A percentile compares a stretch with the other conserved stretches of the same genome.
Conservation (phyloP, 2,888 invertebrate species). For the Eulithis prunata region DNA sequence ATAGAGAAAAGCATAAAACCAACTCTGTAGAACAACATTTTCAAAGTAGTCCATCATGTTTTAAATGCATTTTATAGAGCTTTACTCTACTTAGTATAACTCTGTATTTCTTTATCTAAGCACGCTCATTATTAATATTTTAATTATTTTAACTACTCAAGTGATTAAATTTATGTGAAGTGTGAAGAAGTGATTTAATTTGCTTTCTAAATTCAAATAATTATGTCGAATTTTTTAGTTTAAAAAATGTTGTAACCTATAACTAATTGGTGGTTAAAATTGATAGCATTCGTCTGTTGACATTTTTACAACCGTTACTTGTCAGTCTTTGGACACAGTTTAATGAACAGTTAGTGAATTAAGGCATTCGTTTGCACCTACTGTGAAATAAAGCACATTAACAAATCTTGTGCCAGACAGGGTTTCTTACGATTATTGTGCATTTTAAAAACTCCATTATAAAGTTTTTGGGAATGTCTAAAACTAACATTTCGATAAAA, state of each 20-base stretch:
- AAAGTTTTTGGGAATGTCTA: no score
- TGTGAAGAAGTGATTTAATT: constrained; percentile 11
- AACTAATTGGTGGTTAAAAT: constrained; percentile 41
- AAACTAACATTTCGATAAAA: no score
- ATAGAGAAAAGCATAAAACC: no score
- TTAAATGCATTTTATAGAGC: no score
- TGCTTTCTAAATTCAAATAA: constrained; percentile 28
- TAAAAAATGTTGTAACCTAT: constrained; percentile 30
- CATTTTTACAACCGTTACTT: constrained; percentile 40
- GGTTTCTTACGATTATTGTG: constrained; percentile 23
- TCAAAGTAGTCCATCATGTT: no score
- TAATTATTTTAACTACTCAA: no score
- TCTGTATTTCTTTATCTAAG: no score
- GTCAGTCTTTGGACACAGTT: constrained; percentile 31
- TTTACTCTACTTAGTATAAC: no score
- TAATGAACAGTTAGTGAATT: constrained; percentile 18
- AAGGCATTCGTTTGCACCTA: constrained; percentile 23
- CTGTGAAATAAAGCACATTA: constrained; percentile 31
- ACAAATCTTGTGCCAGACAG: constrained; percentile 34
- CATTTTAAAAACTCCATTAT: constrained; percentile 4
- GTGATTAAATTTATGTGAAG: not conserved
- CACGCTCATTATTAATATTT: no score
- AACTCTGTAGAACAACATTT: no score
- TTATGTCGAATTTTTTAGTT: constrained; percentile 26
- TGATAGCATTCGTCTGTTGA: constrained; percentile 38